Base-by-base conservation (phyloP, 2,113 vertebrate species). In the Coregonus clupeaformis region DNA sequence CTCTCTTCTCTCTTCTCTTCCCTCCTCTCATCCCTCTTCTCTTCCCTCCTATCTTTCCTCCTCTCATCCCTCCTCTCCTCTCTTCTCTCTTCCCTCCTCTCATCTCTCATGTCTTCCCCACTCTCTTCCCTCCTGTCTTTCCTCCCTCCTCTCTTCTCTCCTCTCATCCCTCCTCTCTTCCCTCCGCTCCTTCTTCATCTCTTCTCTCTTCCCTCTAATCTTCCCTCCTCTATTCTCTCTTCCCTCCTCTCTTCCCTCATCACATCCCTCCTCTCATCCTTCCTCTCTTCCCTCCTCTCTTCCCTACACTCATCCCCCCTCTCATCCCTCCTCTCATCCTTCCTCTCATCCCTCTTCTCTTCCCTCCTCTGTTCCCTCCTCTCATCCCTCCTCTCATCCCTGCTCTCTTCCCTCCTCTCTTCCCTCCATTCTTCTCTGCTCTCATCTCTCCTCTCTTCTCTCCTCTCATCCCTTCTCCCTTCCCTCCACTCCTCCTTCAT, bases 241-340 rank as follows among this genome's bases (percentile, higher is more conserved):
- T 66, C 47, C n/a, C 13, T 12, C n/a, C 45, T 24, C 29, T 71
- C 62, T 73, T 24, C 36, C 69, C 67, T 67, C 65, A n/a, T n/a
- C n/a, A n/a, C 55, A 11, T 11, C 25, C 13, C 25, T 52, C 25
- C 67, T 68, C 27, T 55, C 42, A 67, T 11, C 63, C 14, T n/a
- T 36, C 29, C 36, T 36, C 7, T 36, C 36, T 36, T 9, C 36
- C 47, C 30, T 69, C 65, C 9, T 71, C n/a, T n/a, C n/a, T n/a
- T n/a, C n/a, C n/a, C n/a, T n/a, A n/a, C n/a, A n/a, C 29, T 55
- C 32, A n/a, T 66, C 47, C n/a, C 13, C 6, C n/a, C 45, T 24
- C 29, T 71, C 62, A 71, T 24, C 36, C 69, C 67, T 67, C 65
- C n/a, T n/a, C n/a, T n/a, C 55, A 11, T 11, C 25, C 13, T 22